These are phyloP conservation scores for Oxystoma pomonae DNA, from an alignment of 2,888 invertebrate genomes.

Conservation along the genomic window DNA sequence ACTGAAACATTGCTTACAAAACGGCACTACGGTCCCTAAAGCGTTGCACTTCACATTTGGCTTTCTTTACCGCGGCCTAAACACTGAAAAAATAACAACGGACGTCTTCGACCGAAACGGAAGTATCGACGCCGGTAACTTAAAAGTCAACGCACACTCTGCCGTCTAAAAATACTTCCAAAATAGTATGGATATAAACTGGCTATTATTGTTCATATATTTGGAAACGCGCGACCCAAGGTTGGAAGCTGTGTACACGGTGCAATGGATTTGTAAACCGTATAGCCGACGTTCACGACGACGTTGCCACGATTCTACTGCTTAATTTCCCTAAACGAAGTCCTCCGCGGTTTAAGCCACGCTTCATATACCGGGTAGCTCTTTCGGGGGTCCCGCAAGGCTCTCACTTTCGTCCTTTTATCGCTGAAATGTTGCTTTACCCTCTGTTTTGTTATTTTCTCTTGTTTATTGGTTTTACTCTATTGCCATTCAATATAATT, in stretches of 20 bases:
- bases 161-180: constrained; percentile 23
- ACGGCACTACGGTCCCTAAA: neutral
- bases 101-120: constrained; percentile 28
- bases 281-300: neutral
- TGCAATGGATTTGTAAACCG: constrained; percentile 17
- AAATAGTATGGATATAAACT: constrained; percentile 18
- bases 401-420: too few species aligned
- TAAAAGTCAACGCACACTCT: constrained; percentile 27
- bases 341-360: too few species aligned
- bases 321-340: neutral
- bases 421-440: too few species aligned
- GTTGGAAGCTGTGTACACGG: constrained; percentile 22
- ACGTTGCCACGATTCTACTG: neutral
- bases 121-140: constrained; percentile 32
- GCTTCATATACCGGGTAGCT: neutral
- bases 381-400: too few species aligned
- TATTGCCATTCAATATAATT: too few species aligned
- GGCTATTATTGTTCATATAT: constrained; percentile 4
- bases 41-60: constrained; percentile 14
- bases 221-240: constrained; percentile 23
- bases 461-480: too few species aligned
- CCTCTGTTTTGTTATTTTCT: too few species aligned
- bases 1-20: constrained; percentile 66
- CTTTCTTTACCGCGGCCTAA: constrained; percentile 7
- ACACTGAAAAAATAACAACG: constrained; percentile 7